Conservation (phyloP, 1,140 invertebrate genomes). For the Himalopsyche phryganea region DNA sequence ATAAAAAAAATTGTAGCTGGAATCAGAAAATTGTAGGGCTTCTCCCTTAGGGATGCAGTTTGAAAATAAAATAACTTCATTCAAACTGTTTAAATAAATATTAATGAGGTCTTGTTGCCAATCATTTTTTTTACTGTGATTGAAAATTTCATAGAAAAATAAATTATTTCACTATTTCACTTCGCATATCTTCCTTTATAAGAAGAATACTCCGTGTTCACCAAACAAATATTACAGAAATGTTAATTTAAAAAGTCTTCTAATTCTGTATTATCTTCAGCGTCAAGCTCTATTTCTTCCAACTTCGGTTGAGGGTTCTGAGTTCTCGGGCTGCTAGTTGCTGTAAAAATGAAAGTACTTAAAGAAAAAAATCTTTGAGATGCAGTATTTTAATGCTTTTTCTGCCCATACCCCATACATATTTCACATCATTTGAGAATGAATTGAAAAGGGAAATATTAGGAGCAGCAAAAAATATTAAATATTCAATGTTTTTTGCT, state of each 20-base stretch:
- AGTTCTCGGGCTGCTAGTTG: constrained; percentile 1
- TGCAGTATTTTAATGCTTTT: not conserved
- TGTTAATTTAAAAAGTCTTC: constrained; percentile 27
- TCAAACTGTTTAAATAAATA: no score
- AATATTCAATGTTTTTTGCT: not conserved
- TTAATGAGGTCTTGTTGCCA: no score
- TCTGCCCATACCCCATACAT: not conserved
- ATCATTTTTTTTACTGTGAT: no score
- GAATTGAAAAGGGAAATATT: not conserved
- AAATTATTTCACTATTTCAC: no score
- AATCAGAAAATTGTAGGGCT: no score
- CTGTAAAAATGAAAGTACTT: not conserved
- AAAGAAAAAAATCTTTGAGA: not conserved
- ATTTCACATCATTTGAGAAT: not conserved
- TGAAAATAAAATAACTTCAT: no score
- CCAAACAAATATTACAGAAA: no score
- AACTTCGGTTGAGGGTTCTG: constrained; percentile 10
- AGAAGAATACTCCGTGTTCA: no score
- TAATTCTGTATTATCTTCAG: constrained; percentile 21
- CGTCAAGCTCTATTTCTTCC: constrained; percentile 29
- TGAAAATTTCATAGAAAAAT: no score
- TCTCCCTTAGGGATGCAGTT: no score
- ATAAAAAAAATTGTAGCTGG: no score
- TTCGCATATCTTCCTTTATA: no score
- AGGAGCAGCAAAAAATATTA: not conserved